phyloP scores from a whole-genome alignment of 2,113 vertebrate species.

The Phylloscopus trochiloides region DNA sequence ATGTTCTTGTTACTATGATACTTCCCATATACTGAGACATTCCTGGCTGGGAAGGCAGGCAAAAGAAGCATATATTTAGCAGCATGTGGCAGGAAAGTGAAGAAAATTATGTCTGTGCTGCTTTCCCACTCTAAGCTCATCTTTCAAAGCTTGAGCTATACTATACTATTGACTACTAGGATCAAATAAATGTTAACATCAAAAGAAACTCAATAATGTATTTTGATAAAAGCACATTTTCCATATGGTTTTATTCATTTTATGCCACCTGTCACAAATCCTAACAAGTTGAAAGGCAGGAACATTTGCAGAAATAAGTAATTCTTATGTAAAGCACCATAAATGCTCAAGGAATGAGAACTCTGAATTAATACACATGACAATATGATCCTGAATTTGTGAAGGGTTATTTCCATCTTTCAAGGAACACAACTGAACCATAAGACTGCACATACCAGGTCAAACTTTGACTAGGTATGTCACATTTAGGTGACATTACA shows the following conservation, averaged over 20 bases:
- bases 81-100: not conserved
- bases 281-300: not conserved
- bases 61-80: not conserved
- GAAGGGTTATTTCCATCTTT: not conserved
- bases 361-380: not conserved
- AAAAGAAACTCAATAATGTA: not conserved
- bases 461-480: not conserved
- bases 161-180: not conserved
- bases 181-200: not conserved
- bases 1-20: not conserved
- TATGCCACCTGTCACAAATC: not conserved
- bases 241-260: not conserved
- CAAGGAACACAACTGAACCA: not conserved
- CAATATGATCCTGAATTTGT: rapidly evolving
- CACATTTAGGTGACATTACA: not conserved
- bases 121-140: not conserved
- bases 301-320: not conserved
- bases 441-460: not conserved
- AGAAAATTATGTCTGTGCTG: not conserved
- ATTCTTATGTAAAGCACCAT: not conserved
- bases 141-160: not conserved
- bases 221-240: not conserved
- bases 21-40: not conserved
- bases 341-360: not conserved
- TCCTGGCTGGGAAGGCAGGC: not conserved